Evolutionary conservation across 1,140 invertebrate species (phyloP).

Genomic region (Drosophila kohkoa): DNA sequence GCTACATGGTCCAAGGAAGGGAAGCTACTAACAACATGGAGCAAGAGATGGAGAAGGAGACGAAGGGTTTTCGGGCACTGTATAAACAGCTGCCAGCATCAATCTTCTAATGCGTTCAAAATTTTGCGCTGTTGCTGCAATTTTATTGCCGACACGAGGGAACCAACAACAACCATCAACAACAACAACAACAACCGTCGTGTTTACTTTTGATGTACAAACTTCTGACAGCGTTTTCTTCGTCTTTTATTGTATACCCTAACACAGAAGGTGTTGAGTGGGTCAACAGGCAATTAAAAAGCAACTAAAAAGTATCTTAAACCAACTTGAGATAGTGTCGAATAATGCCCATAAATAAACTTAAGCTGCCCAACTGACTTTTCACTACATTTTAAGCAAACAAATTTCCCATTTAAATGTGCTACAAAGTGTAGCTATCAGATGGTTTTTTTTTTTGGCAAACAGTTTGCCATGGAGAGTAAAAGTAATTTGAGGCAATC

Average conservation of each 20-base stretch:
- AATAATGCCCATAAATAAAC: slow-evolving; percentile 4
- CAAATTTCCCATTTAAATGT: background rate
- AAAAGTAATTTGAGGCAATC: slow-evolving; percentile 3
- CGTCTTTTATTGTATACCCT: slow-evolving; percentile 27
- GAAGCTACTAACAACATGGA: too few relatives aligned
- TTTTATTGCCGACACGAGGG: slow-evolving; percentile 54
- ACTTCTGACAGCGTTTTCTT: slow-evolving; percentile 1
- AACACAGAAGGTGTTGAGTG: slow-evolving; percentile 24
- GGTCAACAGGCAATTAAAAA: slow-evolving; percentile 26
- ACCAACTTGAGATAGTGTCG: background rate
- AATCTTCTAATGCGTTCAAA: slow-evolving; percentile 82
- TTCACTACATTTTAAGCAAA: background rate
- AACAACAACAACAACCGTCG: background rate
- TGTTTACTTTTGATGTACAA: slow-evolving; percentile 48
- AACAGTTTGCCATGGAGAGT: background rate
- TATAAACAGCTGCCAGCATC: slow-evolving; percentile 79
- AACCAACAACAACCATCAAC: background rate
- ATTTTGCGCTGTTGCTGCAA: slow-evolving; percentile 74
- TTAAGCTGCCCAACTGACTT: background rate
- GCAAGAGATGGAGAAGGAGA: background rate
- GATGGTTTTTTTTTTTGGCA: background rate
- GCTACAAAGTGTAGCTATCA: too few relatives aligned
- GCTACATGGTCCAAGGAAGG: background rate
- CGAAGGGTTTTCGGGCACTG: slow-evolving; percentile 13
- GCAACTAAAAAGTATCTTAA: slow-evolving; percentile 5